Evolutionary conservation across 35 echinoderm and acorn worm species (phyloP).

Genomic region (Nesometra sesokonis): DNA sequence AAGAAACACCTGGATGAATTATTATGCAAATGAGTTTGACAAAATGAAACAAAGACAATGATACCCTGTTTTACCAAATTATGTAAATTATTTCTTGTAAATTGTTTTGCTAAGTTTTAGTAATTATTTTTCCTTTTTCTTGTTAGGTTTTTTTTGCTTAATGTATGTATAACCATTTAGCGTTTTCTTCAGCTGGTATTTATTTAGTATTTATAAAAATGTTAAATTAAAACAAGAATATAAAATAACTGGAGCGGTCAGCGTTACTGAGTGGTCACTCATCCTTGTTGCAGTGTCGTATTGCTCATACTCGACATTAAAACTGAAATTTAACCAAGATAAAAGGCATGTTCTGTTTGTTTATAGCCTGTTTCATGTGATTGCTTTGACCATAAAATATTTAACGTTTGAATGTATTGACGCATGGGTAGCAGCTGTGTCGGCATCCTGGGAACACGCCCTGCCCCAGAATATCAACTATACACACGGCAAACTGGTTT

Average conservation of each 20-base stretch:
- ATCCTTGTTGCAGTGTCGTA: neutral
- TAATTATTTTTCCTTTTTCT: neutral
- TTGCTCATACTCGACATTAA: neutral
- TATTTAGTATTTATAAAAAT: neutral
- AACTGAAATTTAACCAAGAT: neutral
- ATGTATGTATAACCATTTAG: neutral
- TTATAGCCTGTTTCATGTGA: neutral
- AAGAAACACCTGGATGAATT: neutral
- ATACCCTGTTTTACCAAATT: neutral
- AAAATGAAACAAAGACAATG: neutral
- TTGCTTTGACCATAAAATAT: neutral
- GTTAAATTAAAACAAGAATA: neutral
- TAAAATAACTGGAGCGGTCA: neutral
- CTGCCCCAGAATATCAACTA: neutral
- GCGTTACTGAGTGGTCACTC: too few relatives aligned
- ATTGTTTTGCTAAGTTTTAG: neutral
- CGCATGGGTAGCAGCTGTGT: neutral
- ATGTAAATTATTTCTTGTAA: neutral
- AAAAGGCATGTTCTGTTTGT: neutral
- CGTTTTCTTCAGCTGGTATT: neutral
- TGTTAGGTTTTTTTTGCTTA: neutral
- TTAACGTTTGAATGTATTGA: neutral
- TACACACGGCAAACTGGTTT: neutral
- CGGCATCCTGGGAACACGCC: neutral
- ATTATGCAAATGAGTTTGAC: neutral